These are phyloP conservation scores for Tolypeutes matacus DNA, from an alignment of 2,797 vertebrate genomes.

Conservation along the genomic window DNA sequence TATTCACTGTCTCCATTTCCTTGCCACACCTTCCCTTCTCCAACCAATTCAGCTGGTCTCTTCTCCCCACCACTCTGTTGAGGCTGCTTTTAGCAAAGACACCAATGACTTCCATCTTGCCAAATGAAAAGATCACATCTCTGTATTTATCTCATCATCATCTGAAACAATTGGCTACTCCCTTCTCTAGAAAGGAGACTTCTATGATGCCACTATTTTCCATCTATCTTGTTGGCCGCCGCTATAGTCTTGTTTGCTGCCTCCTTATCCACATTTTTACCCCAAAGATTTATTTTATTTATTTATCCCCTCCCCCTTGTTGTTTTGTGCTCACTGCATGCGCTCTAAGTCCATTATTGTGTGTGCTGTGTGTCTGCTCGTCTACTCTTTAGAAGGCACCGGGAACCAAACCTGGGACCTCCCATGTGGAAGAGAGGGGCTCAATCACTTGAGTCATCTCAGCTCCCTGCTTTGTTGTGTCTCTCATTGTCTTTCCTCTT, in stretches of 20 bases:
- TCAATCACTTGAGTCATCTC: no score
- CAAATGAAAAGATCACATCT: background rate
- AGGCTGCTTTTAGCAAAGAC: background rate
- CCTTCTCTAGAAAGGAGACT: background rate
- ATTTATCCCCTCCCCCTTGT: no score
- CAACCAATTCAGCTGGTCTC: background rate
- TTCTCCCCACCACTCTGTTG: background rate
- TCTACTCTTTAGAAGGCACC: no score
- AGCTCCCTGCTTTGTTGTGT: no score
- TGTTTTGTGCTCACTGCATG: no score
- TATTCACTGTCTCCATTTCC: background rate
- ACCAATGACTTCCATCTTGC: background rate
- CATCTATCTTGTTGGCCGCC: background rate
- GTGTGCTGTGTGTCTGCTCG: no score
- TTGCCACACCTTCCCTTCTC: background rate
- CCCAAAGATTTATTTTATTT: no score
- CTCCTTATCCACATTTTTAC: background rate
- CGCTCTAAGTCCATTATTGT: no score
- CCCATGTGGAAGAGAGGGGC: no score
- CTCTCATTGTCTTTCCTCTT: no score
- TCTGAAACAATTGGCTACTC: background rate
- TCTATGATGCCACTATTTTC: background rate
- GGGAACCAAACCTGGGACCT: no score
- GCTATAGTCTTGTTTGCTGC: background rate
- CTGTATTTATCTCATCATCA: conserved; percentile 1